These are phyloP conservation scores for Lytechinus variegatus DNA, from an alignment of 35 echinoderm and acorn worm species.

Conservation along the genomic window DNA sequence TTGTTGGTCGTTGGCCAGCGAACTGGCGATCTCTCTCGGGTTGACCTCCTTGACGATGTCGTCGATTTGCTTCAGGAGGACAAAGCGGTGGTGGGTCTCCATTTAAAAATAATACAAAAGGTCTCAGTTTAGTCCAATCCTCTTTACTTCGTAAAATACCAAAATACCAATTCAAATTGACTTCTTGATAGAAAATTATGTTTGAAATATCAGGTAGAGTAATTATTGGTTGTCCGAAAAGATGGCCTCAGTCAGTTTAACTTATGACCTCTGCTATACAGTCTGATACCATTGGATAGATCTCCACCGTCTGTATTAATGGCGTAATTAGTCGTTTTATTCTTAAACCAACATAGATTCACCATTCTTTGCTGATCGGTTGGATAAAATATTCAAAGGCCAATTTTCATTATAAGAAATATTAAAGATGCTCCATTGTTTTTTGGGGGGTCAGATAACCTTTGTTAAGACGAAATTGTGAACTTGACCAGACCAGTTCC, in stretches of 20 bases:
- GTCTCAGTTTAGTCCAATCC: not conserved
- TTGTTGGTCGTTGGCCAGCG: not conserved
- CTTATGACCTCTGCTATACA: not conserved
- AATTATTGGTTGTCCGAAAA: not conserved
- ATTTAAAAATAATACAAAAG: not conserved
- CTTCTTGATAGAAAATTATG: not conserved
- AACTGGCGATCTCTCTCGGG: not conserved
- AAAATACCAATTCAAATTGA: not conserved
- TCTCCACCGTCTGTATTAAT: no score
- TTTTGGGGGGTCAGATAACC: no score
- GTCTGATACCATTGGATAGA: not conserved
- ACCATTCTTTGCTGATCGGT: no score
- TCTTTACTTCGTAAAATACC: not conserved
- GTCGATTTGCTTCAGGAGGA: conserved; percentile 24
- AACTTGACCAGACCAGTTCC: no score
- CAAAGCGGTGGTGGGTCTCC: conserved; percentile 48
- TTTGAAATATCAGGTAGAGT: not conserved
- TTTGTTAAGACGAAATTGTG: no score
- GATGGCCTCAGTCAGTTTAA: not conserved
- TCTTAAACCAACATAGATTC: no score
- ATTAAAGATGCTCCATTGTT: no score
- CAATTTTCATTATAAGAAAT: no score
- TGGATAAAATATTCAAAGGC: no score
- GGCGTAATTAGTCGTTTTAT: no score
- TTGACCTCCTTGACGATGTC: not conserved